Percentiles rank a stretch among this genome's conserved stretches.
phyloP scores from a whole-genome alignment of 2,797 vertebrate genomes.

The Lepilemur septentrionalis region DNA sequence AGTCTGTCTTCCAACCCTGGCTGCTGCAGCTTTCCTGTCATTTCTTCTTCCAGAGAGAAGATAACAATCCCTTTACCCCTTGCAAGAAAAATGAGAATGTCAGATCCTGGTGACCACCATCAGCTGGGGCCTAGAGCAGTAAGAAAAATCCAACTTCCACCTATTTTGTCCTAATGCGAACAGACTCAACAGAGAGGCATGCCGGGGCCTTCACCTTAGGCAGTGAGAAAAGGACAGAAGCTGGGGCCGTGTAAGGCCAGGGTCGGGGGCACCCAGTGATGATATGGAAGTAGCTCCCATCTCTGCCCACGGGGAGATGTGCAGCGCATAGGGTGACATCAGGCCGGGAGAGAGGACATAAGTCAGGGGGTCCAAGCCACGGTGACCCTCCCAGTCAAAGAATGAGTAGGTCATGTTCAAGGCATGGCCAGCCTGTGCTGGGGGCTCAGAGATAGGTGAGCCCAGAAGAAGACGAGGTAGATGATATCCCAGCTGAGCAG shows the following conservation, averaged over 20 bases:
- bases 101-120: constrained; percentile 51
- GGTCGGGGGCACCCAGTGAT: not conserved
- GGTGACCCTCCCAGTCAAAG: not conserved
- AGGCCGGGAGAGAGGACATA: rapidly evolving
- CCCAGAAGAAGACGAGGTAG: not conserved
- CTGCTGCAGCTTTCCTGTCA: constrained; percentile 72
- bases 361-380: no score
- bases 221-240: not conserved
- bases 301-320: not conserved
- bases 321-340: rapidly evolving
- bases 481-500: not conserved
- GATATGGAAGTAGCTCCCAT: not conserved
- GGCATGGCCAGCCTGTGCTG: not conserved
- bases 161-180: not conserved
- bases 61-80: constrained; percentile 76
- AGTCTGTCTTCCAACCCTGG: constrained; percentile 70
- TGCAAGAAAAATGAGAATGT: constrained; percentile 81
- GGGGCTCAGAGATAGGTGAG: not conserved
- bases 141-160: constrained; percentile 9
- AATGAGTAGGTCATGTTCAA: not conserved
- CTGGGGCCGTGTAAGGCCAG: no score
- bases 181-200: not conserved
- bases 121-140: not conserved
- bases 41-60: constrained; percentile 71
- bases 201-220: not conserved